Evolutionary conservation across 2,797 vertebrate genomes (phyloP), one percentile per base, ranked within the genome.

Genomic region (Acanthopagrus latus): DNA sequence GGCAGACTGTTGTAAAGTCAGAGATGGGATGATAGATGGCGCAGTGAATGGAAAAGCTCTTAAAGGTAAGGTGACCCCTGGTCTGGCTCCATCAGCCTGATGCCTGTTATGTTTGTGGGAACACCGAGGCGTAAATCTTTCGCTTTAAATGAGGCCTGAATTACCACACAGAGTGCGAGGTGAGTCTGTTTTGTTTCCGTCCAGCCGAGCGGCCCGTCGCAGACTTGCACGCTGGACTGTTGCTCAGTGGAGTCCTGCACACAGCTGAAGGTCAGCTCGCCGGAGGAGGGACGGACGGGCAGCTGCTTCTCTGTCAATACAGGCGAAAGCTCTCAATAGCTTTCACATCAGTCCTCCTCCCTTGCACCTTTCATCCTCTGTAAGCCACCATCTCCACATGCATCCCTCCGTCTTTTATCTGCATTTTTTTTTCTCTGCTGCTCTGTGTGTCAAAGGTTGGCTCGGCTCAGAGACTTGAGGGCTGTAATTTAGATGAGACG

Each of bases 401-500:
- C 59, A 72, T 71, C 74, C 56, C 54, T n/a, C 11, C 1, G 47
- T 33, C 56, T 90, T 82, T 64, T 57, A 86, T 89, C 86, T 75
- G 69, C n/a, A 46, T 23, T 76, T 64, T 60, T 23, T 76, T 64
- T 60, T 62, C 25, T 85, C 23, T 44, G 29, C 33, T 55, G 55
- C 69, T 80, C 70, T 67, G 44, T 79, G 79, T 85, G 90, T 88
- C 81, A 88, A 89, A 90, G 70, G 78, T 81, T 91, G 90, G 82
- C 88, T 83, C 63, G 62, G 80, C 72, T 70, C 73, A 41, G 69
- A 81, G 76, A 8, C 74, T 75, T 5, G 23, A 89, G 68, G 85
- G 83, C 84, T 90, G 59, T 91, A 91, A 93, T 93, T 93, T 91
- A 74, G 87, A 68, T 33, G 69, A 86, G 86, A 88, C 81, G 62